A percentile compares a stretch with the other conserved stretches of the same genome.
Conservation (phyloP, 2,797 vertebrate species). For the Onychomys torridus region DNA sequence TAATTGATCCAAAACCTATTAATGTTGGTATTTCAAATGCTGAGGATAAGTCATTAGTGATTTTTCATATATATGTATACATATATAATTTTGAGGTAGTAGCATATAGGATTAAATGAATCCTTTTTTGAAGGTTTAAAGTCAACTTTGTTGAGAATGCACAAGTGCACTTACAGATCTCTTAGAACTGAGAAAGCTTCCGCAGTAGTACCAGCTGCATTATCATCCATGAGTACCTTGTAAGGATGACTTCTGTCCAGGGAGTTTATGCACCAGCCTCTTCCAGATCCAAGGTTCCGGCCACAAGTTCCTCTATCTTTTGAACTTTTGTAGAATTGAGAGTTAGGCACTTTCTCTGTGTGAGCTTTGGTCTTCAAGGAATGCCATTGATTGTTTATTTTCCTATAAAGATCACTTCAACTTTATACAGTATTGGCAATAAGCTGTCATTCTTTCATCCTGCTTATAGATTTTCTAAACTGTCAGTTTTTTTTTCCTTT, state of each 20-base stretch:
- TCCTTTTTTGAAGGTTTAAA: background rate
- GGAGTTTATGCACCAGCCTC: background rate
- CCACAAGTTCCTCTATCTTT: background rate
- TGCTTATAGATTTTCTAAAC: background rate
- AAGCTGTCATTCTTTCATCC: background rate
- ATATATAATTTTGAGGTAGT: background rate
- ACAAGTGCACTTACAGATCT: background rate
- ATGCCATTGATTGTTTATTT: background rate
- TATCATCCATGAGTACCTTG: background rate
- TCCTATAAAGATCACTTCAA: background rate
- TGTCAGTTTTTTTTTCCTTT: background rate
- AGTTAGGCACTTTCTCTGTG: background rate
- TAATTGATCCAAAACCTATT: background rate
- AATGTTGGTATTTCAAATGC: background rate
- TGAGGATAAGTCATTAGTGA: background rate
- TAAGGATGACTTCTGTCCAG: background rate
- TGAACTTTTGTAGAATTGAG: background rate
- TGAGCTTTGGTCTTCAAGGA: background rate
- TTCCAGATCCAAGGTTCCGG: background rate
- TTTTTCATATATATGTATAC: background rate
- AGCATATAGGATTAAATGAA: background rate
- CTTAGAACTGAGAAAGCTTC: background rate
- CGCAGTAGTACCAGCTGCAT: too few relatives aligned
- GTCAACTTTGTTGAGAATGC: background rate
- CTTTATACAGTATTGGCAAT: background rate